These are phyloP conservation scores for Parnassius mnemosyne DNA, from an alignment of 2,888 invertebrate species.

Conservation along the genomic window DNA sequence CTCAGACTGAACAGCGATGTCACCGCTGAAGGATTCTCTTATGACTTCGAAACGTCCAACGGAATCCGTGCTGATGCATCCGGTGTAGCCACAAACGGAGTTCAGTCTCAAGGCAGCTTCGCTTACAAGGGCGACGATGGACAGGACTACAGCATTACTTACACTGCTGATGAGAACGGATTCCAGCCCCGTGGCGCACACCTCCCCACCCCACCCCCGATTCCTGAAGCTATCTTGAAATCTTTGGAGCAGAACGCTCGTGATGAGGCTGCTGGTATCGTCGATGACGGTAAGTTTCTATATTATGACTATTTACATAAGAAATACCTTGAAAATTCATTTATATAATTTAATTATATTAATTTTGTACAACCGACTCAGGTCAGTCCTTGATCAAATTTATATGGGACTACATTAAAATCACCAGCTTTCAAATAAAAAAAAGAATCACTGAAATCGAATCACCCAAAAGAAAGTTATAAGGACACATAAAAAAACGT, in stretches of 20 bases:
- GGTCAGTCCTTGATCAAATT: too few species aligned
- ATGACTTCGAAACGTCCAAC: conserved; percentile 74
- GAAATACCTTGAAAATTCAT: too few species aligned
- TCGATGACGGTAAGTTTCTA: conserved; percentile 69
- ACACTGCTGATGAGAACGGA: conserved; percentile 76
- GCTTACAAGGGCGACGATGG: conserved; percentile 75
- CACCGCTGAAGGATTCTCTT: conserved; percentile 69
- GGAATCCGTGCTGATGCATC: conserved; percentile 73
- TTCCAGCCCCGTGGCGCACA: conserved; percentile 72
- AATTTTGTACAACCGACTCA: too few species aligned
- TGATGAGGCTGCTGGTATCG: conserved; percentile 73
- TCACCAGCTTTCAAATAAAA: too few species aligned
- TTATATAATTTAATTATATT: too few species aligned
- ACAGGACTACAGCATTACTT: conserved; percentile 73
- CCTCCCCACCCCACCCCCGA: conserved; percentile 73
- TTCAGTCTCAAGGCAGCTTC: conserved; percentile 74
- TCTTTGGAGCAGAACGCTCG: conserved; percentile 75
- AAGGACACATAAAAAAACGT: too few species aligned
- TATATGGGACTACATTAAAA: too few species aligned
- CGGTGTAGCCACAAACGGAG: conserved; percentile 71
- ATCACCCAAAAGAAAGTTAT: too few species aligned
- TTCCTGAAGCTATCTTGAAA: conserved; percentile 73
- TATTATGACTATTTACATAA: too few species aligned
- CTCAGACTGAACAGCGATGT: conserved; percentile 67
- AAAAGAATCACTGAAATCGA: too few species aligned